These are phyloP conservation scores for Pipistrellus pipistrellus DNA, from an alignment of 2,797 vertebrate species.

Conservation along the genomic window DNA sequence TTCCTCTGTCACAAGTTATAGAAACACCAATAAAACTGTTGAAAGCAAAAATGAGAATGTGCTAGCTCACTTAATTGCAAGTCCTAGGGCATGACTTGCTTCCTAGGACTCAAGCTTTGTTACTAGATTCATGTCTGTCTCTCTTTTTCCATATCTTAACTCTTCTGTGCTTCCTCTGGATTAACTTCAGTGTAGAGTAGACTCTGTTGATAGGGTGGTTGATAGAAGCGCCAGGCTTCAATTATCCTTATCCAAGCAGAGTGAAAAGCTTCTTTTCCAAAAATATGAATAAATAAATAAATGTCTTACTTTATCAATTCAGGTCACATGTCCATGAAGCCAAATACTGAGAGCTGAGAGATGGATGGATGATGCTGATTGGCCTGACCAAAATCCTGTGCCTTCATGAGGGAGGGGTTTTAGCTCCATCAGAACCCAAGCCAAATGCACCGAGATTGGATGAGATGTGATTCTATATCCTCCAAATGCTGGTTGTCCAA, in stretches of 20 bases:
- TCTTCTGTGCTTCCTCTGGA: conserved; percentile 1
- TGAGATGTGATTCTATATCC: not conserved
- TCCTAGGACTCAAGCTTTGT: not conserved
- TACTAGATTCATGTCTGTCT: not conserved
- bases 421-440: not conserved
- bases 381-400: not conserved
- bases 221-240: not conserved
- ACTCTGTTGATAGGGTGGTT: not conserved
- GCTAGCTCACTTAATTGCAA: not conserved
- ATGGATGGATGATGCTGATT: not conserved
- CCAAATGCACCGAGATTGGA: not conserved
- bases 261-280: not conserved
- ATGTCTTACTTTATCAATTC: not conserved
- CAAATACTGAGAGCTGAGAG: not conserved
- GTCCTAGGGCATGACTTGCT: not conserved
- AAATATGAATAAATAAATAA: not conserved
- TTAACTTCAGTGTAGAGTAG: not conserved
- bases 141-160: not conserved
- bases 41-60: conserved; percentile 7
- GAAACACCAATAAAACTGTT: not conserved
- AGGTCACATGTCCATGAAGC: not conserved
- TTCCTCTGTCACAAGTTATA: not conserved
- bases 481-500: not conserved
- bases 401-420: not conserved
- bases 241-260: conserved; percentile 29